Conservation (phyloP, 2,113 vertebrate genomes). For the Epinephelus moara region DNA sequence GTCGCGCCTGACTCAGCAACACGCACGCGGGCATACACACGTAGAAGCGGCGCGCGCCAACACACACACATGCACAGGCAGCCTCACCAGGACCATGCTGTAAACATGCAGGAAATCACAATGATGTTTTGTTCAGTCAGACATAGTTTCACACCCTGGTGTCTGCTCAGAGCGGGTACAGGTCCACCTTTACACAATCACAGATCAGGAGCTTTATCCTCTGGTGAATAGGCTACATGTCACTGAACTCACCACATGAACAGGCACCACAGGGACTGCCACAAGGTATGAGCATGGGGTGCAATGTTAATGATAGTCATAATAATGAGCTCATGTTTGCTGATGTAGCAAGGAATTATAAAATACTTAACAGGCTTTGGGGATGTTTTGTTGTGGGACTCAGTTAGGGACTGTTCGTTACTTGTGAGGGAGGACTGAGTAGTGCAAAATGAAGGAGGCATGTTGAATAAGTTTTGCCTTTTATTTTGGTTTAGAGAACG, state of each 20-base stretch:
- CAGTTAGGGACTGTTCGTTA: too few relatives aligned
- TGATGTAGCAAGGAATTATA: slow-evolving; percentile 10
- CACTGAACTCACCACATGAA: not conserved
- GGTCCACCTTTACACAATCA: too few relatives aligned
- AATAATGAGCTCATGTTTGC: slow-evolving; percentile 7
- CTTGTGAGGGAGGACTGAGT: too few relatives aligned
- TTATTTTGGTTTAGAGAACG: too few relatives aligned
- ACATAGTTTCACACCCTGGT: slow-evolving; percentile 6
- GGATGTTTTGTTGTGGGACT: slow-evolving; percentile 9
- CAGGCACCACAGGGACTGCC: not conserved
- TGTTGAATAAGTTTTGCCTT: too few relatives aligned
- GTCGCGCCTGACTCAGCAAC: slow-evolving; percentile 84
- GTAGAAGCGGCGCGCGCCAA: slow-evolving; percentile 20
- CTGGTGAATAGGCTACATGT: too few relatives aligned
- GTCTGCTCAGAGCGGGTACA: not conserved
- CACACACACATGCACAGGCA: not conserved
- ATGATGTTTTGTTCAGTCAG: not conserved
- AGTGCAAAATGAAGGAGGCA: too few relatives aligned
- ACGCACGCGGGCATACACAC: slow-evolving; percentile 36
- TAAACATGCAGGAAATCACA: not conserved
- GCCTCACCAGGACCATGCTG: not conserved
- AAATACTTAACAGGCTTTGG: slow-evolving; percentile 3
- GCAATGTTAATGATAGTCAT: slow-evolving; percentile 21
- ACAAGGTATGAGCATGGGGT: not conserved
- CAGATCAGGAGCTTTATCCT: not conserved